These are phyloP conservation scores for Crocodylus rhombifer DNA, from an alignment of 2,797 vertebrate species.

Conservation along the genomic window DNA sequence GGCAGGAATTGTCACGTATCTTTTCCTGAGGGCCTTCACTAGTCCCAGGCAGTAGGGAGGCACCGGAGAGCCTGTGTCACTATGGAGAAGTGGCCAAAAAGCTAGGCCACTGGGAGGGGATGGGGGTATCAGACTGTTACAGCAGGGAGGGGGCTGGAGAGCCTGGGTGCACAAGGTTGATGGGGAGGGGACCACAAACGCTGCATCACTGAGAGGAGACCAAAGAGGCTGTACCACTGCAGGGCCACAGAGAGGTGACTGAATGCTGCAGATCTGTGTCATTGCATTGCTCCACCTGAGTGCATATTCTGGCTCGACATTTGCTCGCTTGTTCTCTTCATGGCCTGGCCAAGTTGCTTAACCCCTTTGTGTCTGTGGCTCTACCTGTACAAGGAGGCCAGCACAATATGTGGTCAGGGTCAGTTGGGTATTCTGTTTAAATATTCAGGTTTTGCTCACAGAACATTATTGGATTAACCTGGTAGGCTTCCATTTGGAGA, in stretches of 20 bases:
- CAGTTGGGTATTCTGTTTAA: too few species aligned
- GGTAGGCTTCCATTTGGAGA: background rate
- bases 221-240: rapidly evolving
- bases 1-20: conserved; percentile 99
- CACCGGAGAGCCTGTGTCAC: background rate
- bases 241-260: background rate
- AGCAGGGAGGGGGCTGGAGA: background rate
- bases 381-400: too few species aligned
- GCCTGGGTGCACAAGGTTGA: background rate
- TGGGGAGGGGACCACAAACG: rapidly evolving
- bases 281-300: background rate
- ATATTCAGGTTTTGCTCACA: too few species aligned
- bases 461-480: too few species aligned
- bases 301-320: background rate
- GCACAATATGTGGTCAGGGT: too few species aligned
- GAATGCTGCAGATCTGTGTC: background rate
- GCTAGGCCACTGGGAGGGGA: background rate
- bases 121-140: background rate
- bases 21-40: conserved; percentile 63
- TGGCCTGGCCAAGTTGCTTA: background rate
- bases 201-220: background rate
- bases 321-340: background rate
- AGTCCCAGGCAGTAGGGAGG: background rate
- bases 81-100: too few species aligned
- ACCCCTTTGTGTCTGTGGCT: background rate